Conservation (phyloP, 2,113 vertebrate species). For the Oryzias javanicus region DNA sequence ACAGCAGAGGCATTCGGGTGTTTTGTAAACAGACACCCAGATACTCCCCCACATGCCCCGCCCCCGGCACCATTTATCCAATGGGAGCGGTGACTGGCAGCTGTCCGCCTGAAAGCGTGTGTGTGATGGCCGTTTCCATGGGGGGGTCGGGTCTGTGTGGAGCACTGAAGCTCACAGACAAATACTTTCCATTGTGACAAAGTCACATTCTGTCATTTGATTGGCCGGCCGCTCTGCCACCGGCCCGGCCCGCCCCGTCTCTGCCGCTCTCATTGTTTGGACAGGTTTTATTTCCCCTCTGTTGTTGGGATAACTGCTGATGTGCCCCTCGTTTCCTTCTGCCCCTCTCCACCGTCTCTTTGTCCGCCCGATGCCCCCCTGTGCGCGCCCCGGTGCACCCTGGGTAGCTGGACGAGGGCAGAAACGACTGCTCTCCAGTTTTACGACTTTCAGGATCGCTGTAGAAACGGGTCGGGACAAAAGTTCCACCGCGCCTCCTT, state of each 20-base stretch:
- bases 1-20: conserved; percentile 43
- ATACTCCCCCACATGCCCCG: conserved; percentile 16
- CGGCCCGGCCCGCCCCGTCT: conserved; percentile 2
- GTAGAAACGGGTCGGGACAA: conserved; percentile 6
- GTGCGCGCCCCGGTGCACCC: conserved; percentile 56
- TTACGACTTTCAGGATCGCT: background rate
- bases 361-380: conserved; percentile 71
- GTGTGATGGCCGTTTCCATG: conserved; percentile 12
- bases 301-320: conserved; percentile 63
- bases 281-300: conserved; percentile 42
- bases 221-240: background rate
- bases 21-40: conserved; percentile 70
- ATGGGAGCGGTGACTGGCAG: conserved; percentile 49
- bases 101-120: conserved; percentile 41
- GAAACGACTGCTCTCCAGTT: conserved; percentile 59
- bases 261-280: conserved; percentile 31
- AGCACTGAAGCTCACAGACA: background rate
- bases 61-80: conserved; percentile 45
- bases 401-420: conserved; percentile 42
- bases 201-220: background rate
- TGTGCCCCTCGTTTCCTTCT: conserved; percentile 39
- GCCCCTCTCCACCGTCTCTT: conserved; percentile 60
- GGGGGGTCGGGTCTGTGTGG: background rate
- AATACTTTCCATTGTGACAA: background rate
- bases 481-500: conserved; percentile 2